Conservation (phyloP, 2,888 invertebrate species). For the Aphrophora alni region DNA sequence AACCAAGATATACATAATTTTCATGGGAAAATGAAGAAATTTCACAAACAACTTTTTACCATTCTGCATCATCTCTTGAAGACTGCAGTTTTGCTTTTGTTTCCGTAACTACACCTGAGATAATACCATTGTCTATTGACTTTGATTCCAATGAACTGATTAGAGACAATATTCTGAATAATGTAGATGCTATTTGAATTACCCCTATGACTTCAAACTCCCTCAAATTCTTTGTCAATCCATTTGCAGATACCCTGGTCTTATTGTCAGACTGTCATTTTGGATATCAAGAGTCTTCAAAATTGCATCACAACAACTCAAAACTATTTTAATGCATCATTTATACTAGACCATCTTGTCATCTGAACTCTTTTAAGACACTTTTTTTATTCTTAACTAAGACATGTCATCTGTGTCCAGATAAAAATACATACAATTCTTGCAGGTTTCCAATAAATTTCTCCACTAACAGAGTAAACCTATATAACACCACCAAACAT, state of each 20-base stretch:
- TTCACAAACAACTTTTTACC: slow-evolving; percentile 1
- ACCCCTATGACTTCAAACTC: neutral
- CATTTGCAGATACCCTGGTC: neutral
- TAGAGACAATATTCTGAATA: no score
- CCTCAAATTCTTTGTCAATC: neutral
- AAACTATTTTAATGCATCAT: slow-evolving; percentile 19
- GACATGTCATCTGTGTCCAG: slow-evolving; percentile 21
- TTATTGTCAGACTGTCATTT: neutral
- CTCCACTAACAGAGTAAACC: slow-evolving; percentile 25
- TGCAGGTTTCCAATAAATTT: slow-evolving; percentile 17
- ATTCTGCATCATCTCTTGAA: slow-evolving; percentile 15
- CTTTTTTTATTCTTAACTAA: neutral
- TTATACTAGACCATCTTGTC: slow-evolving; percentile 30
- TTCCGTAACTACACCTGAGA: neutral
- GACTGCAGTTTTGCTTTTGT: neutral
- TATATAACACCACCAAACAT: slow-evolving; percentile 18
- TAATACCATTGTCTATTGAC: slow-evolving; percentile 19
- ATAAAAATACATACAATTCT: slow-evolving; percentile 16
- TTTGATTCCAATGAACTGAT: neutral
- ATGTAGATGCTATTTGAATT: neutral
- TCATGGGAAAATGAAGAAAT: slow-evolving; percentile 9
- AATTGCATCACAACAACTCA: slow-evolving; percentile 2
- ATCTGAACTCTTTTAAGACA: slow-evolving; percentile 25
- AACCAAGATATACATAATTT: neutral
- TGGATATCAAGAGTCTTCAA: neutral